A percentile compares a stretch with the other conserved stretches of the same genome.
These are phyloP conservation scores for Adrianichthys oophorus DNA, from an alignment of 2,797 vertebrate species.

Conservation along the genomic window DNA sequence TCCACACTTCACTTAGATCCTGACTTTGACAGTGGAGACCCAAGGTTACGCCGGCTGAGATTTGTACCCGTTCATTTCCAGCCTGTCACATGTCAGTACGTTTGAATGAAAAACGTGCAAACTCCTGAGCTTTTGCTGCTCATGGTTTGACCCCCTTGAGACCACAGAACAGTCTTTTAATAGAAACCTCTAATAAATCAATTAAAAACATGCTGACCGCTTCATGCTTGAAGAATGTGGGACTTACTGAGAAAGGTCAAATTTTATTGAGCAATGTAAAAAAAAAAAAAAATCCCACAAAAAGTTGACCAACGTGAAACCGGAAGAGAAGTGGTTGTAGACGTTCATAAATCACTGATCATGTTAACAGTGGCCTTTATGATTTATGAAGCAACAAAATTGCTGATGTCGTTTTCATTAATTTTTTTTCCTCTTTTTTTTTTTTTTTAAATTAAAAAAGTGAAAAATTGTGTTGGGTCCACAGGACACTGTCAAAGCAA, in stretches of 20 bases:
- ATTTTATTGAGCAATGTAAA: too few relatives aligned
- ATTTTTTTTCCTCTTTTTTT: not conserved
- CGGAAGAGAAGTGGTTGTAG: too few relatives aligned
- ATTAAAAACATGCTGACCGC: not conserved
- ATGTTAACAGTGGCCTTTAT: constrained; percentile 7
- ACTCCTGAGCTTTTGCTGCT: constrained; percentile 32
- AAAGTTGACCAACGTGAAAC: too few relatives aligned
- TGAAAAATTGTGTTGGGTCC: constrained; percentile 15
- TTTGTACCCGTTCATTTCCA: constrained; percentile 54
- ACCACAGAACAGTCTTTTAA: constrained; percentile 23
- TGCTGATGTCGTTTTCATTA: not conserved
- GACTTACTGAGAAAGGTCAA: too few relatives aligned
- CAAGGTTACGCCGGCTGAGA: constrained; percentile 51
- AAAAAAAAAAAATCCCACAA: too few relatives aligned
- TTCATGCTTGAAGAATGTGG: not conserved
- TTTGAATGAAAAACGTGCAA: constrained; percentile 44
- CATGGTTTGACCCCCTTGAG: constrained; percentile 16
- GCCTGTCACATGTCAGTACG: constrained; percentile 52
- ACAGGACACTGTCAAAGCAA: constrained; percentile 14
- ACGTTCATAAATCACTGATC: not conserved
- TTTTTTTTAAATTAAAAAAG: constrained; percentile 15
- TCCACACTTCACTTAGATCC: too few relatives aligned
- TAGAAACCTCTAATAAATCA: not conserved
- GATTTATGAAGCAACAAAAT: constrained; percentile 11
- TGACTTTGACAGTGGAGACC: constrained; percentile 13